A percentile compares a stretch with the other conserved stretches of the same genome.
phyloP scores from a whole-genome alignment of 1,140 invertebrate species.

The Agraylea sexmaculata region DNA sequence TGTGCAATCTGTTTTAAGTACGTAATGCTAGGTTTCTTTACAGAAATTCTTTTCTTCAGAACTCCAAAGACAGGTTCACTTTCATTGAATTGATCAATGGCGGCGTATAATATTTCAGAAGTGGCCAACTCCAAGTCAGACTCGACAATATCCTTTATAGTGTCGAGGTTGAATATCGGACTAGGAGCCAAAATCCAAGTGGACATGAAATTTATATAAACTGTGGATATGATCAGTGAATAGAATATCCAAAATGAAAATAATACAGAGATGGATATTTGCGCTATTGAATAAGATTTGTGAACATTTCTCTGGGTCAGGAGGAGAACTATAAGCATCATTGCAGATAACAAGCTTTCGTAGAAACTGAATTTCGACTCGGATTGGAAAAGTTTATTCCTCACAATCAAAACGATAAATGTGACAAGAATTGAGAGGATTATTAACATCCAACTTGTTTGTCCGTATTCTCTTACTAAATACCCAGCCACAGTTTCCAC shows the following conservation, averaged over 20 bases:
- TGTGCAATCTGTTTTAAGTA: constrained; percentile 1
- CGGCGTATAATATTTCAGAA: not conserved
- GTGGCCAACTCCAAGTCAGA: constrained; percentile 7
- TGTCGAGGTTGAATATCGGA: not conserved
- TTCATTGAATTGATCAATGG: constrained; percentile 5
- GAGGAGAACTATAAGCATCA: constrained; percentile 7
- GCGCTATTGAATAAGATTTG: constrained; percentile 4
- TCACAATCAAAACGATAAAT: not conserved
- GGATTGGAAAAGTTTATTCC: not conserved
- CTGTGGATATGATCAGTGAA: constrained; percentile 8
- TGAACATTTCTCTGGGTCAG: constrained; percentile 8
- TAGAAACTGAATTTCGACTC: not conserved
- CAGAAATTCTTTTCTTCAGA: constrained; percentile 9
- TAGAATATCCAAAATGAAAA: constrained; percentile 11
- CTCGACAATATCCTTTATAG: constrained; percentile 9
- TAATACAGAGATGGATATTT: constrained; percentile 9
- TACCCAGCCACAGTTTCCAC: constrained; percentile 4
- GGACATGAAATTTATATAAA: constrained; percentile 9
- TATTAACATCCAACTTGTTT: constrained; percentile 6
- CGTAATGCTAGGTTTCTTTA: constrained; percentile 1
- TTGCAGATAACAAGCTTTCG: not conserved
- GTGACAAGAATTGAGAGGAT: constrained; percentile 2
- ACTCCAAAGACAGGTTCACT: constrained; percentile 6
- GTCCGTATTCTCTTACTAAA: constrained; percentile 4
- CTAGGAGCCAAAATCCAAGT: constrained; percentile 8